Evolutionary conservation across 2,888 invertebrate genomes (phyloP), one percentile per base, ranked within the genome.

Genomic region (Mesoligia furuncula): DNA sequence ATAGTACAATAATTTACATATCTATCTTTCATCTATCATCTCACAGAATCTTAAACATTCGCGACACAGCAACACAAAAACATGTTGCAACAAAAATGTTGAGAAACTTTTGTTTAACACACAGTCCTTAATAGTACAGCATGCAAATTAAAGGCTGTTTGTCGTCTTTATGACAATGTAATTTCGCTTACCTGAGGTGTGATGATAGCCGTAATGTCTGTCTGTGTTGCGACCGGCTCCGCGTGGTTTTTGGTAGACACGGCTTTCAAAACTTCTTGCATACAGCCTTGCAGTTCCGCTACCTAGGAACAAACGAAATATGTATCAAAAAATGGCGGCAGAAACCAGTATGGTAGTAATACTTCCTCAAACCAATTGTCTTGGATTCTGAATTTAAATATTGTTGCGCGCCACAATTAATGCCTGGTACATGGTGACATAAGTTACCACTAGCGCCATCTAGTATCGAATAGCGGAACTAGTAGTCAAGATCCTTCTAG

Each of bases 121-220:
- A 66, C 17, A 27, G n/a, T 54, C 54, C n/a, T 1, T 42, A 64
- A 24, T 13, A 42, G 20, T 27, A 45, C 11, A 66, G 20, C 6
- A 17, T 42, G 11, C 5, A 27, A 20, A 66, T 45, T 7, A 13
- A 45, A 27, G 7, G 20, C 11, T 20, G 4, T 45, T 27, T 45
- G 11, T 27, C 6, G 8, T n/a, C 9, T 24, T 17, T 36, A 31
- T 24, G n/a, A 39, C 15, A 54, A 20, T 27, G 15, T 36, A 48
- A 51, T n/a, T 61, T 24, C 15, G 1, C 65, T 81, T 75, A 98
- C 97, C 96, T 98, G 98, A 11, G 98, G 98, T 9, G 98, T 98
- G 88, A 97, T 97, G 15, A 98, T 98, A 0, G 98, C 98, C 20
- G 98, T 97, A 86, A 98, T 98, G 95, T 98, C 98, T 0, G 98